Evolutionary conservation across 2,797 vertebrate genomes (phyloP), one percentile per base, ranked within the genome.

Genomic region (Semaprochilodus insignis): DNA sequence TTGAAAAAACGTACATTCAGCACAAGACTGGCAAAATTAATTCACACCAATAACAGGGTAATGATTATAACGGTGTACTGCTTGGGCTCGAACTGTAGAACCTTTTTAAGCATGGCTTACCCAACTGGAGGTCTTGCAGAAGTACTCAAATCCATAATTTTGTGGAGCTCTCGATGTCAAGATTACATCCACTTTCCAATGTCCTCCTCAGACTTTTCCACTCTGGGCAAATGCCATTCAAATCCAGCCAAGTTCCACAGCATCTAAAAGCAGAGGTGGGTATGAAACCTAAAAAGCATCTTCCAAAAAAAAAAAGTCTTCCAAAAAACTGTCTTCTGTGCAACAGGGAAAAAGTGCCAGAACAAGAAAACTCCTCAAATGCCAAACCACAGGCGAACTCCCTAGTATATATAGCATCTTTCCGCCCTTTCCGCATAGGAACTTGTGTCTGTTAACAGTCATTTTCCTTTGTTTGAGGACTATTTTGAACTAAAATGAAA

Each of bases 101-200:
- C 0, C 40, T 15, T n/a, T 54, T 27, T 5, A 69, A 40, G 60
- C 52, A 59, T 23, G 15, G 85, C 93, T 93, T 87, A 94, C 94
- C 93, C 92, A 52, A 78, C 78, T 23, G 93, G 92, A 54, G 93
- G 91, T 87, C 92, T 94, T 31, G 85, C 31, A 40, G 81, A 78
- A n/a, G 75, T 81, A 27, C 65, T 77, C 25, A 52, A 59, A 74
- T 69, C 77, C 90, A 91, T 71, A 81, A 86, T 78, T 87, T 88
- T 81, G 87, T 81, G 77, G 70, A 74, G 52, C 27, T 73, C 51
- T 72, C 63, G 63, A 36, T 69, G 31, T 62, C n/a, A 25, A 60
- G 76, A 69, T 73, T 77, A 82, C 74, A 80, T 88, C 86, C 71
- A 80, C 83, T 72, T 81, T 83, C 74, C 79, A 85, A 74, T 76